Percentiles rank a stretch among this genome's conserved stretches.
Conservation (phyloP, 2,888 invertebrate genomes). For the Bombyx huttoni region DNA sequence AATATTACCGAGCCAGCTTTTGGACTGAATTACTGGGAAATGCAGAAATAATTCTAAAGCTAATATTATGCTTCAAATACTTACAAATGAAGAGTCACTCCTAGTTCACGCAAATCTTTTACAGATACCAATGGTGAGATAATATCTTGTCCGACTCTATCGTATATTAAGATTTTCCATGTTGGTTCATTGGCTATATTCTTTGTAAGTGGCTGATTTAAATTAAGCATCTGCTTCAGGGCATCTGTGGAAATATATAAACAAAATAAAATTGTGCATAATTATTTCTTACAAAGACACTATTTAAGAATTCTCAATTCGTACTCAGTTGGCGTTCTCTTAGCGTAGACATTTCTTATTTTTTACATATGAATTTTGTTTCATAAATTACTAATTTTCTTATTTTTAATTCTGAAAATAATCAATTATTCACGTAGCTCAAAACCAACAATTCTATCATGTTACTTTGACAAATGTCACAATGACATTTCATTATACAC, state of each 20-base stretch:
- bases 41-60: too few species aligned
- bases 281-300: background rate
- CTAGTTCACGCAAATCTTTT: constrained; percentile 94
- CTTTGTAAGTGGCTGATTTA: constrained; percentile 86
- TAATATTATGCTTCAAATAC: constrained; percentile 24
- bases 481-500: constrained; percentile 7
- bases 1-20: too few species aligned
- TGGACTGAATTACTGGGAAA: too few species aligned
- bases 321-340: constrained; percentile 82
- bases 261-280: background rate
- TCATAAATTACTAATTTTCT: constrained; percentile 7
- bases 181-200: constrained; percentile 86
- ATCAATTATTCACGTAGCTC: background rate
- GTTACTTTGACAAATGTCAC: background rate
- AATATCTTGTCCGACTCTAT: constrained; percentile 96
- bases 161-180: constrained; percentile 97
- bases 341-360: constrained; percentile 73
- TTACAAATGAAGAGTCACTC: constrained; percentile 98
- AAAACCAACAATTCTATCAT: background rate
- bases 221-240: constrained; percentile 94
- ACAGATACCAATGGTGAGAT: constrained; percentile 97
- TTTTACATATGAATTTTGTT: constrained; percentile 13
- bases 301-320: constrained; percentile 13
- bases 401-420: background rate
- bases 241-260: constrained; percentile 76